Base-by-base conservation (phyloP, 2,888 invertebrate species). In the Strigamia crassipes region DNA sequence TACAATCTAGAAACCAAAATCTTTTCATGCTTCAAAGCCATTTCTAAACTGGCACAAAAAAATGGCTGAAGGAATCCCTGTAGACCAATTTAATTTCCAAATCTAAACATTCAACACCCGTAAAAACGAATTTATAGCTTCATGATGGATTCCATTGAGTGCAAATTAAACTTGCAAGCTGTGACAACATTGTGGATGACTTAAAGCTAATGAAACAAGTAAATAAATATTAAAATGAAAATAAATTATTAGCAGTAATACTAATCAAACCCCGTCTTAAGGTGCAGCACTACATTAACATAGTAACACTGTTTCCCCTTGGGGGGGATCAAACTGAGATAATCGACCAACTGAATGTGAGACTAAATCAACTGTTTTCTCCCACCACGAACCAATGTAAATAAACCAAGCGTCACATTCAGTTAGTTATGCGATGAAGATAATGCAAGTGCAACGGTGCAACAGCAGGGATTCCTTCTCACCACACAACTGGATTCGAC, bases 31-130 rank as follows among this genome's bases (percentile, higher is more conserved):
- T 78, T 34, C 34, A 34, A 41, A 78, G 18, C 31, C 13, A 78
- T 34, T 41, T 78, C 38, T 78, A n/a, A 34, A 77, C 21, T 38
- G 38, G n/a, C 77, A 31, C 10, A 77, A 77, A 6, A 6, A 34
- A 31, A 77, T 78, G 78, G 78, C 46, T 46, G 80, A 80, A 80
- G 80, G 51, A 80, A 78, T 78, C 78, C 78, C 78, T 78, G 51
- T 10, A 13, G 46, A 46, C 27, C 46, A 46, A 31, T 80, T 21
- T 78, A 10, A 78, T 78, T 12, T 34, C 13, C n/a, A 78, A 21
- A 78, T 78, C 38, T 6, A 27, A 78, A 78, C 27, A 31, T 34
- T 34, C 78, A 78, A 78, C 31, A 38, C 38, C 23, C 34, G 9
- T 38, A 9, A n/a, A 3, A n/a, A n/a, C 13, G 13, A 77, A 31